Base-by-base conservation (phyloP, 1,140 invertebrate species). In the Arctopsyche grandis region DNA sequence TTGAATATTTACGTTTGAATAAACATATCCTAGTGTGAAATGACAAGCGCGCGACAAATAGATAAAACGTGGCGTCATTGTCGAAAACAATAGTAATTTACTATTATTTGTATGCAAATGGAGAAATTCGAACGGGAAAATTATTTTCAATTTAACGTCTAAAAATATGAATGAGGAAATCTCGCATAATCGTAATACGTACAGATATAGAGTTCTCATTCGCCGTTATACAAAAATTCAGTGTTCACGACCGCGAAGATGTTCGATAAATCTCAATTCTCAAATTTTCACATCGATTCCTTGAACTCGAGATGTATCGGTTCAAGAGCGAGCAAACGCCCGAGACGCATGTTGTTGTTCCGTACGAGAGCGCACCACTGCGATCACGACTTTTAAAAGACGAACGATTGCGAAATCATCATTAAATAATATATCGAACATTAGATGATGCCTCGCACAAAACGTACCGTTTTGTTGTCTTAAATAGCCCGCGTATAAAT, bases 381-480 rank as follows among this genome's bases (percentile, higher is more conserved):
- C 44, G 21, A 66, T 26, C 21, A 66, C 63, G 63, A 66, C 22
- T 26, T 22, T 66, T 26, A 52, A 52, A 52, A 52, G 16, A 52
- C 14, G 69, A 56, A 56, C 44, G 71, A 56, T 74, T 74, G 71
- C 71, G 71, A 46, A 74, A 74, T 74, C 71, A 56, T 71, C 69
- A 71, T 74, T 56, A 74, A 74, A 74, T 74, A 74, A 74, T 74
- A 74, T 74, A 74, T 74, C 52, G 44, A 46, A 74, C 71, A 74
- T 74, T 74, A 52, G 69, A 71, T 46, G 63, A 66, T 71, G 29
- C 22, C 71, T 46, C n/a, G 44, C 24, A 46, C 44, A 56, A 56
- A 74, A 74, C 44, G 48, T 56, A 56, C 71, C 46, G 71, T 56
- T 74, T 56, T 56, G 71, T 56, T 74, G 44, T 71, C 69, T 71